Evolutionary conservation across 1,140 invertebrate species (phyloP).

Genomic region (Bilobella aurantiaca): DNA sequence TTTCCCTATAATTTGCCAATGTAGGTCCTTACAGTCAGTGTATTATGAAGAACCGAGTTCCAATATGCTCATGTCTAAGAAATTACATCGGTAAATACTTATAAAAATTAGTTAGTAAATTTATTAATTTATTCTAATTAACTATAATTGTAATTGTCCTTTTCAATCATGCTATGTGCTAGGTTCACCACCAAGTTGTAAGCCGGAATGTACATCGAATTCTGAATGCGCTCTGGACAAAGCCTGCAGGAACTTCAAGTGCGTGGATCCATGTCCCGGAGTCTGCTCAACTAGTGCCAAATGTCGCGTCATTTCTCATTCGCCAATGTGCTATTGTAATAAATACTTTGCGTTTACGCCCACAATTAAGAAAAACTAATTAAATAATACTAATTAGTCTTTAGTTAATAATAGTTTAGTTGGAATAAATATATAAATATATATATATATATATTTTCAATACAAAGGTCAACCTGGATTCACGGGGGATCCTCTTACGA

Average conservation of each 20-base stretch:
- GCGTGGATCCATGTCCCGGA: constrained; percentile 47
- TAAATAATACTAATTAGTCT: too few relatives aligned
- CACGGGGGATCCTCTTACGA: constrained; percentile 39
- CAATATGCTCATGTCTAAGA: constrained; percentile 38
- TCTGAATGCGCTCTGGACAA: constrained; percentile 61
- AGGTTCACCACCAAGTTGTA: constrained; percentile 56
- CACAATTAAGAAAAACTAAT: too few relatives aligned
- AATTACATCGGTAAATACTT: constrained; percentile 30
- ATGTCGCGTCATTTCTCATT: constrained; percentile 51
- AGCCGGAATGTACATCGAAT: constrained; percentile 71
- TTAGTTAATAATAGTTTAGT: too few relatives aligned
- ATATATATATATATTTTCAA: too few relatives aligned
- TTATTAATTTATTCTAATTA: constrained; percentile 27
- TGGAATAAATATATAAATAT: too few relatives aligned
- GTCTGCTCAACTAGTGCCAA: constrained; percentile 45
- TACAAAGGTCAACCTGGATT: constrained; percentile 34
- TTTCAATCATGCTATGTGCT: constrained; percentile 37
- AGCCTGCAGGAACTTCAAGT: constrained; percentile 55
- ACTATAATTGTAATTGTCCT: constrained; percentile 31
- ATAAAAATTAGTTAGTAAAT: not conserved
- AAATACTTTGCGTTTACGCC: too few relatives aligned
- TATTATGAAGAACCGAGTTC: constrained; percentile 44
- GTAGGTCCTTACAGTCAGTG: constrained; percentile 60
- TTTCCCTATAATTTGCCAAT: not conserved
- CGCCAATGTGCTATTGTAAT: constrained; percentile 40